Evolutionary conservation across 2,113 vertebrate species (phyloP).

Genomic region (Notarius quadriscutis): DNA sequence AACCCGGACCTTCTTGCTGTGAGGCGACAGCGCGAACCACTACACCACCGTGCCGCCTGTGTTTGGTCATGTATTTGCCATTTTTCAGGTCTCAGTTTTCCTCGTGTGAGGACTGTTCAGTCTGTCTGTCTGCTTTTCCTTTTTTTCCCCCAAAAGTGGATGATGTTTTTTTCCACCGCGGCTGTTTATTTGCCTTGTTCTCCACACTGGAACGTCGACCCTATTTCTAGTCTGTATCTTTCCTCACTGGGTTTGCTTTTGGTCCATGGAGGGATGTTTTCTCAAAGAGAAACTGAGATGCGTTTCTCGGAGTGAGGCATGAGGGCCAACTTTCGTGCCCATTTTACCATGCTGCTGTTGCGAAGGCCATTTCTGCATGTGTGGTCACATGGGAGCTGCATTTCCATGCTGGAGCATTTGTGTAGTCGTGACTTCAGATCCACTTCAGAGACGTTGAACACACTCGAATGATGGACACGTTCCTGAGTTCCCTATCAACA

Average conservation of each 20-base stretch:
- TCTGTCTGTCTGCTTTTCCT: background rate
- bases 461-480: conserved; percentile 17
- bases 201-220: background rate
- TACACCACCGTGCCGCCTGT: no score
- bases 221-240: background rate
- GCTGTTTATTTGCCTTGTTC: no score
- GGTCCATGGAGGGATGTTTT: background rate
- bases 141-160: no score
- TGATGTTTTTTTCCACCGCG: no score
- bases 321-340: background rate
- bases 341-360: background rate
- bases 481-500: background rate
- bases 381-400: background rate
- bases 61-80: no score
- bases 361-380: background rate
- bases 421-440: conserved; percentile 43
- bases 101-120: no score
- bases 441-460: conserved; percentile 27
- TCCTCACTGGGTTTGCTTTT: background rate
- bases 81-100: no score
- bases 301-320: background rate
- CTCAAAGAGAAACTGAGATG: background rate
- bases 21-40: no score
- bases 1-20: no score
- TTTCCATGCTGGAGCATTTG: background rate